phyloP scores from a whole-genome alignment of 1,140 invertebrate genomes.

The Bombus turneri region DNA sequence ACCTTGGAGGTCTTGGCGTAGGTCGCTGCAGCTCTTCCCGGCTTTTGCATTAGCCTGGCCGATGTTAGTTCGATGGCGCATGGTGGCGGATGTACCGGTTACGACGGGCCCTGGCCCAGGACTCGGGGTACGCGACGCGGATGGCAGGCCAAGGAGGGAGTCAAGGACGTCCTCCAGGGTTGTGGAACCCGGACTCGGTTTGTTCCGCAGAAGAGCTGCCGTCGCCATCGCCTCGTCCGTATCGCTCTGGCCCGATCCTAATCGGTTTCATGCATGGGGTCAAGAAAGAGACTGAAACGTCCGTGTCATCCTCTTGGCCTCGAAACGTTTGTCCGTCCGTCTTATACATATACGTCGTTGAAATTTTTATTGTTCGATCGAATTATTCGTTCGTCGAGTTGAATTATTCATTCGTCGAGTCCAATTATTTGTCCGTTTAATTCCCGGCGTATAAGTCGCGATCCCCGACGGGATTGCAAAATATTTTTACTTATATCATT shows the following conservation, averaged over 20 bases:
- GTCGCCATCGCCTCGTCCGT: slow-evolving; percentile 78
- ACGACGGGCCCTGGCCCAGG: slow-evolving; percentile 84
- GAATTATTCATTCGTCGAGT: neutral
- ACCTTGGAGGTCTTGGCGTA: slow-evolving; percentile 88
- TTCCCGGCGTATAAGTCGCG: too few relatives aligned
- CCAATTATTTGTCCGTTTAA: neutral
- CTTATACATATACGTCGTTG: neutral
- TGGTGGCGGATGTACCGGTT: slow-evolving; percentile 81
- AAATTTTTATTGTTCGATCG: neutral
- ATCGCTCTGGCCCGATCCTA: slow-evolving; percentile 80
- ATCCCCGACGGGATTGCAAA: too few relatives aligned
- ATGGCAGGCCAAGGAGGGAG: slow-evolving; percentile 91
- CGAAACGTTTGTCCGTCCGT: slow-evolving; percentile 37
- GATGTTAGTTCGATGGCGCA: slow-evolving; percentile 75
- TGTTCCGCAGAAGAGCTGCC: slow-evolving; percentile 79
- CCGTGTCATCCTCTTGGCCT: slow-evolving; percentile 62
- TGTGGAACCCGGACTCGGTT: slow-evolving; percentile 89
- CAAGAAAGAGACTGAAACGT: slow-evolving; percentile 61
- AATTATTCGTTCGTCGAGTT: neutral
- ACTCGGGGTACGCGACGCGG: slow-evolving; percentile 87
- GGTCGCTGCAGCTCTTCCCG: slow-evolving; percentile 86
- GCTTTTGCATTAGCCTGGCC: slow-evolving; percentile 82
- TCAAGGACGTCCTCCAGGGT: slow-evolving; percentile 96
- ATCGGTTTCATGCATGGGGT: slow-evolving; percentile 66
- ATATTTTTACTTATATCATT: too few relatives aligned